Base-by-base conservation (phyloP, 1,140 invertebrate genomes). In the Dendroctonus ponderosae region DNA sequence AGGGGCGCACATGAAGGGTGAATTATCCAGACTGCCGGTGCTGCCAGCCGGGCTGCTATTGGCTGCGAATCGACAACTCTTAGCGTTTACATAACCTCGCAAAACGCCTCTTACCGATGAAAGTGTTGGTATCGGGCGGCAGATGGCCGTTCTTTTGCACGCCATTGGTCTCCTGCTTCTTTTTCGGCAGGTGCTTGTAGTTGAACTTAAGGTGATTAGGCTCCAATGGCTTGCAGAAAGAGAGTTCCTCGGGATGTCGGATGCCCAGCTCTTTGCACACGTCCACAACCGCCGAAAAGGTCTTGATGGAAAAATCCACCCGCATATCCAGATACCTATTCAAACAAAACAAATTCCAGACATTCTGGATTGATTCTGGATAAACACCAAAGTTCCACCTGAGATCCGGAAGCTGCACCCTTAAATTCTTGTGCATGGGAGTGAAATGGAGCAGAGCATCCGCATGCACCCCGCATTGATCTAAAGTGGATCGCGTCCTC, bases 391-490 rank as follows among this genome's bases (percentile, higher is more conserved):
- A 11, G 40, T 62, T 26, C 66, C 62, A 71, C 69, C 72, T 87
- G 72, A 98, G 82, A 81, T 99, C 97, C 11, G 98, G 97, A 72
- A 99, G 80, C 78, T 86, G 86, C 50, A 99, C 89, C 64, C 91
- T 85, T 14, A 98, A 81, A 39, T 85, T 88, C 80, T 99, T 99
- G 86, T 99, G 97, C 94, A 99, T 99, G n/a, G 97, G 97, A 12
- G 97, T 99, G 80, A 99, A 99, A 77, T 97, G 89, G 1, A 99
- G 84, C 15, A 92, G 79, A 0, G 94, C 93, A 78, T 99, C 96
- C 3, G 97, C 96, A 68, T 97, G 94, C 5, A 99, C 96, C 0
- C 94, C 94, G 76, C 92, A 97, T 81, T 99, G 97, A 80, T 99
- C 97, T 42, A 99, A 80, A 0, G 98, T 99, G 51, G 93, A 93